Evolutionary conservation across 2,797 vertebrate genomes (phyloP).

Genomic region (Phylloscopus collybita): DNA sequence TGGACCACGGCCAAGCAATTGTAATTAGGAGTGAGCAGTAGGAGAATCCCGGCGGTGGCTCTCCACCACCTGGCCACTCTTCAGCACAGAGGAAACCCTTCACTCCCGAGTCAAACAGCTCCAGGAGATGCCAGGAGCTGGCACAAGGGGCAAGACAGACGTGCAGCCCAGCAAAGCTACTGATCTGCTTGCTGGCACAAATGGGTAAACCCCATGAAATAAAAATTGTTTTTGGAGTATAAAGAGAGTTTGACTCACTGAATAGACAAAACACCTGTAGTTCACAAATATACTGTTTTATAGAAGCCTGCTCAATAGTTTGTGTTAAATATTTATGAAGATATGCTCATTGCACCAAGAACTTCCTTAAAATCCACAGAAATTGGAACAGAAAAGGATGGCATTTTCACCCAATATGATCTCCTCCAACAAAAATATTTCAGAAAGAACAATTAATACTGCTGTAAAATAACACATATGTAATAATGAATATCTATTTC

Average conservation of each 20-base stretch:
- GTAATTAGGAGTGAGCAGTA: conserved; percentile 32
- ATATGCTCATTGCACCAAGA: background rate
- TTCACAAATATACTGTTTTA: background rate
- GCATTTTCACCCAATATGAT: background rate
- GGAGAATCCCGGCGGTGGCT: conserved; percentile 26
- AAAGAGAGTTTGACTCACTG: background rate
- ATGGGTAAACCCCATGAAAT: background rate
- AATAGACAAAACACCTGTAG: background rate
- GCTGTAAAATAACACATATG: background rate
- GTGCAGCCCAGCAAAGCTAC: background rate
- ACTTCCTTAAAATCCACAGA: background rate
- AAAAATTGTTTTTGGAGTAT: background rate
- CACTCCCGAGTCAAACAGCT: background rate
- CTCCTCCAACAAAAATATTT: background rate
- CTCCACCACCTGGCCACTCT: conserved; percentile 29
- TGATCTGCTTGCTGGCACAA: background rate
- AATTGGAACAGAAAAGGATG: background rate
- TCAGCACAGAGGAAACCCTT: background rate
- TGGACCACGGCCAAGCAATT: background rate
- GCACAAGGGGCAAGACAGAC: background rate
- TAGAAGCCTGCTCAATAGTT: background rate
- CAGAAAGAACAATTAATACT: background rate
- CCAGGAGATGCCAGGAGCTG: conserved; percentile 8
- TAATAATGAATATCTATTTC: background rate
- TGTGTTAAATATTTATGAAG: background rate